Percentiles rank a stretch among this genome's conserved stretches.
Conservation (phyloP, 2,113 vertebrate species). For the Otis tarda region DNA sequence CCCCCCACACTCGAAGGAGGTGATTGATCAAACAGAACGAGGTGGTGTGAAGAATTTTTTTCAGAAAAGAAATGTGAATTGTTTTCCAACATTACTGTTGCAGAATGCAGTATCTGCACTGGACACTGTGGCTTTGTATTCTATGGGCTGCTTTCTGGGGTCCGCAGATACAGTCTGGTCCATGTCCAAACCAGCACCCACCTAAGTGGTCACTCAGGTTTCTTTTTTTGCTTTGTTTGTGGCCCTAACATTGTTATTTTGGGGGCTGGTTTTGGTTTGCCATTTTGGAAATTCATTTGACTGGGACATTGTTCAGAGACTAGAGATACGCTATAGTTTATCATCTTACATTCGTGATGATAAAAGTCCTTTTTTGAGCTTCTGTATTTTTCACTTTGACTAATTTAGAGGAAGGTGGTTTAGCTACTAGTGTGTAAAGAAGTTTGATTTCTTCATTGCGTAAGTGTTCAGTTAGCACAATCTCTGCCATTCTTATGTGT, state of each 20-base stretch:
- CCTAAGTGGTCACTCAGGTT: not conserved
- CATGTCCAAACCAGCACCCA: not conserved
- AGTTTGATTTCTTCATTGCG: not conserved
- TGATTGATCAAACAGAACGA: not conserved
- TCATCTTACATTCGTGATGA: not conserved
- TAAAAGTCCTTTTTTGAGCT: not conserved
- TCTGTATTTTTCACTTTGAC: not conserved
- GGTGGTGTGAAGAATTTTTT: not conserved
- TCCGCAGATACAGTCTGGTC: not conserved
- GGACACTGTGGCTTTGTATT: not conserved
- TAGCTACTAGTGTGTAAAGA: not conserved
- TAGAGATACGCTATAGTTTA: not conserved
- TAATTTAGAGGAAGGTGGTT: not conserved
- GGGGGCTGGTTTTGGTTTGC: not conserved
- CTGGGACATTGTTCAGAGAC: not conserved
- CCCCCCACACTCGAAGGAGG: not conserved
- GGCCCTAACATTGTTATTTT: not conserved
- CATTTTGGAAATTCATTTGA: not conserved
- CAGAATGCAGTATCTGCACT: not conserved
- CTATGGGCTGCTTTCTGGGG: not conserved
- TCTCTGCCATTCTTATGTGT: not conserved
- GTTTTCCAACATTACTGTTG: not conserved
- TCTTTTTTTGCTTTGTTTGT: not conserved
- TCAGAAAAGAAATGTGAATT: not conserved
- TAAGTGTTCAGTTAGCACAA: not conserved